phyloP scores from a whole-genome alignment of 2,888 invertebrate species.

The Synanthedon myopaeformis region DNA sequence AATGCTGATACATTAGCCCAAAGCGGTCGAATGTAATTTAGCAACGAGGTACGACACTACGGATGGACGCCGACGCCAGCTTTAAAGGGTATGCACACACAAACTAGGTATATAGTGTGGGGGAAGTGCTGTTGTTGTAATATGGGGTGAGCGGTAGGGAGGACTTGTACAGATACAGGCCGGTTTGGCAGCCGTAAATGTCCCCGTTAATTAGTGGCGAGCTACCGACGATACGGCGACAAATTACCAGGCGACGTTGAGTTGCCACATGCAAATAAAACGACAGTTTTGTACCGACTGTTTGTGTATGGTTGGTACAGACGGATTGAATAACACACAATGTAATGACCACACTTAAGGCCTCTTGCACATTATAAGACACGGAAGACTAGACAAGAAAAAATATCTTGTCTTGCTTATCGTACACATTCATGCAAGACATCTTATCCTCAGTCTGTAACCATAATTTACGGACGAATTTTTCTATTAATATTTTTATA shows the following conservation, averaged over 20 bases:
- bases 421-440: too few relatives aligned
- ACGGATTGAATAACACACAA: background rate
- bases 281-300: slow-evolving; percentile 12
- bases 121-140: background rate
- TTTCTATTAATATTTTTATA: too few relatives aligned
- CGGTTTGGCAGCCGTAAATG: slow-evolving; percentile 55
- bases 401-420: too few relatives aligned
- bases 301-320: slow-evolving; percentile 2
- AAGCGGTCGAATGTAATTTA: slow-evolving; percentile 13
- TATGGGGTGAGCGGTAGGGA: background rate
- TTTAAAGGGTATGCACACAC: background rate
- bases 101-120: background rate
- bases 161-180: slow-evolving; percentile 29
- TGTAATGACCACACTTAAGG: background rate
- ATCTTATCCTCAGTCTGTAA: too few relatives aligned
- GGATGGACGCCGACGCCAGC: slow-evolving; percentile 2
- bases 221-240: slow-evolving; percentile 43
- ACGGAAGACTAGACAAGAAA: too few relatives aligned
- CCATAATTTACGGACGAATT: too few relatives aligned
- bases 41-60: slow-evolving; percentile 1
- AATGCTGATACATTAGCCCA: slow-evolving; percentile 2
- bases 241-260: slow-evolving; percentile 48
- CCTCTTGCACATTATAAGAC: too few relatives aligned
- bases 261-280: slow-evolving; percentile 39
- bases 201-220: slow-evolving; percentile 58